Percentiles rank a stretch among this genome's conserved stretches.
Conservation (phyloP, 2,888 invertebrate species). For the Drosophila villosipedis region DNA sequence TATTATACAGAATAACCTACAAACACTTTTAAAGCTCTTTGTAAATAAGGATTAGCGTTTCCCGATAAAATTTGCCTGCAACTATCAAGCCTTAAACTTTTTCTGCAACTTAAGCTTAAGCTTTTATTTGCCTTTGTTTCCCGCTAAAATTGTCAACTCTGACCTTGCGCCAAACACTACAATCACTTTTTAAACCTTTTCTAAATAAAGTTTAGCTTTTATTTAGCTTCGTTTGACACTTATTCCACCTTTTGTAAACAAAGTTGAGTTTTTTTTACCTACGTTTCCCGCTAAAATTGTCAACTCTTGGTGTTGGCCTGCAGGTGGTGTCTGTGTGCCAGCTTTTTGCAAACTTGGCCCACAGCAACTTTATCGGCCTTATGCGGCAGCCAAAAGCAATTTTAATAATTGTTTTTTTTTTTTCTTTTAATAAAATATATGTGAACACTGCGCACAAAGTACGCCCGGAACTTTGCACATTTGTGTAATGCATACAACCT, state of each 20-base stretch:
- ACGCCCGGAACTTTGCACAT: slow-evolving; percentile 37
- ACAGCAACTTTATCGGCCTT: slow-evolving; percentile 27
- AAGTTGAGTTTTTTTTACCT: neutral
- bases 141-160: neutral
- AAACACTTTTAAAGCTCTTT: neutral
- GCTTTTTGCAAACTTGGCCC: slow-evolving; percentile 17
- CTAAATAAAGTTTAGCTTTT: neutral
- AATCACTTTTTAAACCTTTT: neutral
- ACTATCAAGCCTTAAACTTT: neutral
- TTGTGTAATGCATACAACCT: slow-evolving; percentile 15
- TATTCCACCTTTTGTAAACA: neutral
- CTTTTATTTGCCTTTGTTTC: neutral
- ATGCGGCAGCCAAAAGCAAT: slow-evolving; percentile 62
- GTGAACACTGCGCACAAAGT: slow-evolving; percentile 15
- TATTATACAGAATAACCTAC: neutral
- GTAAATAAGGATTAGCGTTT: neutral
- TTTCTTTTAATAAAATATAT: slow-evolving; percentile 53
- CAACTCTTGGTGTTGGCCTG: slow-evolving; percentile 9
- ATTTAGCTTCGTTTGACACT: neutral
- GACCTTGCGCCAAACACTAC: neutral
- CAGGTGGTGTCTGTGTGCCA: slow-evolving; percentile 15
- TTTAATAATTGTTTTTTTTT: slow-evolving; percentile 75
- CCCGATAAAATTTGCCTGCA: neutral
- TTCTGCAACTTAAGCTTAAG: neutral
- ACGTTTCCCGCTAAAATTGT: neutral